Conservation (phyloP, 2,113 vertebrate genomes). For the Ceuthmochares aereus region DNA sequence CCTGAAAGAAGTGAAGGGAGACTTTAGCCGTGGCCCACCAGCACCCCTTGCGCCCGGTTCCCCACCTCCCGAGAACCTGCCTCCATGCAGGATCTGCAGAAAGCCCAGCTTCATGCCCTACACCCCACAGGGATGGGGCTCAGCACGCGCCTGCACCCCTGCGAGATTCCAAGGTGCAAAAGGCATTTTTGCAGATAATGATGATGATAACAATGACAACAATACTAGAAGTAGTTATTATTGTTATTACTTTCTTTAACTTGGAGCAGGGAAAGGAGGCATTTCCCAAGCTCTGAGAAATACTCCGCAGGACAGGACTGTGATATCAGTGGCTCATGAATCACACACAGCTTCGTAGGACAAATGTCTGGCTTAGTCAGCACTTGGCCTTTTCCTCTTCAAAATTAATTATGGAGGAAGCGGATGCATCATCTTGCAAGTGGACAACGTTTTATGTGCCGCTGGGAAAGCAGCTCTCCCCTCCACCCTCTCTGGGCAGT, state of each 20-base stretch:
- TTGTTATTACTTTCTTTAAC: background rate
- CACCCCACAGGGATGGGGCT: background rate
- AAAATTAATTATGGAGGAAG: background rate
- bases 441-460: accelerated
- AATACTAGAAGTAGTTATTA: too few species aligned
- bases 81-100: background rate
- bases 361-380: background rate
- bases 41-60: accelerated
- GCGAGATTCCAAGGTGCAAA: background rate
- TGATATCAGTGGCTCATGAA: background rate
- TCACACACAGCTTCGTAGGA: background rate
- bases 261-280: background rate
- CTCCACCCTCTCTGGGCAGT: background rate
- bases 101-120: background rate
- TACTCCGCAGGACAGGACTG: background rate
- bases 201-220: background rate
- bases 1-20: conserved; percentile 1
- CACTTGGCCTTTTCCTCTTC: conserved; percentile 17
- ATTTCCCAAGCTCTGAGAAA: background rate
- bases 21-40: background rate
- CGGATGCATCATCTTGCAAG: accelerated
- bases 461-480: background rate
- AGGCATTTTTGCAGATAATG: background rate
- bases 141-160: accelerated
- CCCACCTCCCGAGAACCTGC: background rate